Conservation (phyloP, 2,113 vertebrate genomes). For the Caretta caretta region DNA sequence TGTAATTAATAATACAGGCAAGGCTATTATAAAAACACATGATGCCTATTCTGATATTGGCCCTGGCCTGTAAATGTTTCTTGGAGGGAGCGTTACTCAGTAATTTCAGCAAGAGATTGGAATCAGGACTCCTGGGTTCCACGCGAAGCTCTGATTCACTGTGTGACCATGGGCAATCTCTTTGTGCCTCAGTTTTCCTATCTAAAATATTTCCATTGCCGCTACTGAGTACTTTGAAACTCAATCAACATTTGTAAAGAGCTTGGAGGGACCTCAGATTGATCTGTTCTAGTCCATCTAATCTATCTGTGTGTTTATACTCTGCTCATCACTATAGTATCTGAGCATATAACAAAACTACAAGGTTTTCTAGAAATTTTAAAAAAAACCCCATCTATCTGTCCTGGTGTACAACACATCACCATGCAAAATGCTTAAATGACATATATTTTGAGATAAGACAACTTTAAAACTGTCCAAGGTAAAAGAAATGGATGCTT, state of each 20-base stretch:
- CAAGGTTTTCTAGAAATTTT: accelerated
- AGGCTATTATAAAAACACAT: not conserved
- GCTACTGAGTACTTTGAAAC: accelerated
- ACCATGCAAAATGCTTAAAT: accelerated
- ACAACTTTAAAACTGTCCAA: not conserved
- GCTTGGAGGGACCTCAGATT: not conserved
- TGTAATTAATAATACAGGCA: not conserved
- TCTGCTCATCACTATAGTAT: accelerated
- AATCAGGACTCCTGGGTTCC: not conserved
- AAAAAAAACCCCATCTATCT: not conserved
- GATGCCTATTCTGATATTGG: accelerated
- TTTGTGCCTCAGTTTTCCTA: accelerated
- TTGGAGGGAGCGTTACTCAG: accelerated
- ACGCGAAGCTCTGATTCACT: not conserved
- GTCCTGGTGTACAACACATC: accelerated
- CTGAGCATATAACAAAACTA: accelerated
- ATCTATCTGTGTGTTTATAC: accelerated
- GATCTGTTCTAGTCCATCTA: accelerated
- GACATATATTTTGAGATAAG: not conserved
- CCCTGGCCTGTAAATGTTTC: accelerated
- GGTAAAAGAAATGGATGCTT: not conserved
- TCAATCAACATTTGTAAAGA: not conserved
- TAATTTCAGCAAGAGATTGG: accelerated
- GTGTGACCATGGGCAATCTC: accelerated
- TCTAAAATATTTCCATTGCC: not conserved